phyloP scores from a whole-genome alignment of 2,797 vertebrate genomes.

The Aselliscus stoliczkanus region DNA sequence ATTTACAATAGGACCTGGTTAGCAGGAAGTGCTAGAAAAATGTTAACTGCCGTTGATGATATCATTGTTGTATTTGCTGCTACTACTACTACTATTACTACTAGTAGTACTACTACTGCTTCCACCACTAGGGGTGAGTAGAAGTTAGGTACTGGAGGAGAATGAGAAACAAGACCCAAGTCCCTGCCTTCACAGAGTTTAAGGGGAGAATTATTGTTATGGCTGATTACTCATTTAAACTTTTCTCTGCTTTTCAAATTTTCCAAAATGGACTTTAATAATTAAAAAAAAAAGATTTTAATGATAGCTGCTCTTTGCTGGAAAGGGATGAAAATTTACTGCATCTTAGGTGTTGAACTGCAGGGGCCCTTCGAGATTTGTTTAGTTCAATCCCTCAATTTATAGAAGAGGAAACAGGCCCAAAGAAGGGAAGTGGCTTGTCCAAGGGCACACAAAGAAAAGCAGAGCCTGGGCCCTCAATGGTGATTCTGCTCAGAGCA shows the following conservation, averaged over 20 bases:
- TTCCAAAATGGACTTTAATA: background rate
- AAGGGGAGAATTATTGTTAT: background rate
- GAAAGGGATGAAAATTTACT: background rate
- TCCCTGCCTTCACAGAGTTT: background rate
- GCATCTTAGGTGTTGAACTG: background rate
- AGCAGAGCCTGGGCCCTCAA: background rate
- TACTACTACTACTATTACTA: rapidly evolving
- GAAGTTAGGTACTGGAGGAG: background rate
- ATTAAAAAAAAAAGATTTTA: background rate
- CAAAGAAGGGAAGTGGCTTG: background rate
- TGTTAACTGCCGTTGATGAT: background rate
- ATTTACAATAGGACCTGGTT: background rate
- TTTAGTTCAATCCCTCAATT: background rate
- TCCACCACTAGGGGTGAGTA: too few relatives aligned
- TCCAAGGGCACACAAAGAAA: background rate
- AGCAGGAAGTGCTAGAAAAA: background rate
- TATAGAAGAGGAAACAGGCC: background rate
- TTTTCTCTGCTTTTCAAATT: background rate
- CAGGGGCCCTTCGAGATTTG: background rate
- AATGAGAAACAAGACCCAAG: background rate
- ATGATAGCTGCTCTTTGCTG: background rate
- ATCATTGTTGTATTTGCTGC: background rate
- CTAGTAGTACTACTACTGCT: too few relatives aligned
- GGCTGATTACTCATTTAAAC: background rate
- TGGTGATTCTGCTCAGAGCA: background rate